Conservation (phyloP, 1,140 invertebrate species). For the Megalopta genalis region DNA sequence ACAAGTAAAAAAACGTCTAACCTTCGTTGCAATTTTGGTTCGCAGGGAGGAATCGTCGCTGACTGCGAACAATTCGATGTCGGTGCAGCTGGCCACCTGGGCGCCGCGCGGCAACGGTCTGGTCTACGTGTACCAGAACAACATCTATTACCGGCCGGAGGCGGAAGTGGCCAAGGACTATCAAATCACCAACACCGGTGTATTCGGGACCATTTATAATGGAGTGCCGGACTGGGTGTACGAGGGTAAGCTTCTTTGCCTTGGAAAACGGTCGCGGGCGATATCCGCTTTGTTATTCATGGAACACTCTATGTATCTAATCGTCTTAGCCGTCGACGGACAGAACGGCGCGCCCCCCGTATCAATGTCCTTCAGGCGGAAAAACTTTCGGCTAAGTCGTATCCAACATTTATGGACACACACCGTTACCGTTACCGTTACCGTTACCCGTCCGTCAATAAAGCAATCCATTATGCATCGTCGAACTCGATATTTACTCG, state of each 20-base stretch:
- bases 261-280: neutral
- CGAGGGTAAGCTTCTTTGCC: slow-evolving; percentile 82
- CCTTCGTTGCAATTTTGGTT: slow-evolving; percentile 18
- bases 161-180: slow-evolving; percentile 77
- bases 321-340: slow-evolving; percentile 3
- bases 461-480: too few species aligned
- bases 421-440: too few species aligned
- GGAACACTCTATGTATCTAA: neutral
- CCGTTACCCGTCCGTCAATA: too few species aligned
- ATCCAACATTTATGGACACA: too few species aligned
- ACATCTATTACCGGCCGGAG: slow-evolving; percentile 86
- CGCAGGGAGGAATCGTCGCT: slow-evolving; percentile 69
- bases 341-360: neutral
- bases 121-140: slow-evolving; percentile 89
- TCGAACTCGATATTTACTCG: too few species aligned
- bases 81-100: slow-evolving; percentile 86
- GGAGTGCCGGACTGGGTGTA: slow-evolving; percentile 91
- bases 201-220: slow-evolving; percentile 84
- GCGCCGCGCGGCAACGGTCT: slow-evolving; percentile 85
- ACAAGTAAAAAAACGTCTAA: too few species aligned
- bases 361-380: neutral
- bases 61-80: slow-evolving; percentile 78
- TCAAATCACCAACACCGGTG: slow-evolving; percentile 81
- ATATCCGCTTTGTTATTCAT: slow-evolving; percentile 11
- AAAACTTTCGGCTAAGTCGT: too few species aligned